Evolutionary conservation across 2,888 invertebrate genomes (phyloP).

Genomic region (Entomobrya multifasciata): DNA sequence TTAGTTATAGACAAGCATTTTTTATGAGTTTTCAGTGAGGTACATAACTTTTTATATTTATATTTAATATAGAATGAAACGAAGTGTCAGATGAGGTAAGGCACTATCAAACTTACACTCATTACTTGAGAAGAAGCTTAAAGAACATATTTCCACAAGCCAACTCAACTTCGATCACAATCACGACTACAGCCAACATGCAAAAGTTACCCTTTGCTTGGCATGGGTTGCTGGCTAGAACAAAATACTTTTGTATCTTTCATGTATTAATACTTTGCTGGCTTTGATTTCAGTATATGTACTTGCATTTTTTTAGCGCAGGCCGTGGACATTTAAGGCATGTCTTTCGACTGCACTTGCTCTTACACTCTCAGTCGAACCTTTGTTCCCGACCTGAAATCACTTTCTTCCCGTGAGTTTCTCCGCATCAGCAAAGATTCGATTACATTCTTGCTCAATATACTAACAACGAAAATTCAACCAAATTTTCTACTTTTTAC

Average conservation of each 20-base stretch:
- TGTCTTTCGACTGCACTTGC: constrained; percentile 73
- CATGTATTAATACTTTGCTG: not conserved
- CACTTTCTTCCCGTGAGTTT: constrained; percentile 65
- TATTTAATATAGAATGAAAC: not conserved
- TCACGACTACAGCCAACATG: constrained; percentile 8
- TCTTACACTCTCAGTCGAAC: constrained; percentile 74
- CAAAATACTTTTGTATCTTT: not conserved
- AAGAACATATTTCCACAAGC: constrained; percentile 54
- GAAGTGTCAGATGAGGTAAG: constrained; percentile 42
- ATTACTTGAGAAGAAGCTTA: not conserved
- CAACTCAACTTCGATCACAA: constrained; percentile 45
- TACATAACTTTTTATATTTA: not conserved
- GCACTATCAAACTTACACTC: constrained; percentile 38
- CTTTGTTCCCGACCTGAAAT: constrained; percentile 75
- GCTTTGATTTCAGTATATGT: constrained; percentile 19
- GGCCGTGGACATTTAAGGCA: constrained; percentile 51
- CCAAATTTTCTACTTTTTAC: constrained; percentile 1
- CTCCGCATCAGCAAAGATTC: constrained; percentile 14
- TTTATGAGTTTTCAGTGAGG: no score
- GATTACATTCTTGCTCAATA: constrained; percentile 25
- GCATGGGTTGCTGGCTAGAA: no score
- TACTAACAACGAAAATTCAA: constrained; percentile 29
- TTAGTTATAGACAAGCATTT: no score
- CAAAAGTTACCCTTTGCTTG: constrained; percentile 22
- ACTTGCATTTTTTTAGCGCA: constrained; percentile 24